These are phyloP conservation scores for Anthrax anthrax DNA, from an alignment of 2,888 invertebrate species.

Conservation along the genomic window DNA sequence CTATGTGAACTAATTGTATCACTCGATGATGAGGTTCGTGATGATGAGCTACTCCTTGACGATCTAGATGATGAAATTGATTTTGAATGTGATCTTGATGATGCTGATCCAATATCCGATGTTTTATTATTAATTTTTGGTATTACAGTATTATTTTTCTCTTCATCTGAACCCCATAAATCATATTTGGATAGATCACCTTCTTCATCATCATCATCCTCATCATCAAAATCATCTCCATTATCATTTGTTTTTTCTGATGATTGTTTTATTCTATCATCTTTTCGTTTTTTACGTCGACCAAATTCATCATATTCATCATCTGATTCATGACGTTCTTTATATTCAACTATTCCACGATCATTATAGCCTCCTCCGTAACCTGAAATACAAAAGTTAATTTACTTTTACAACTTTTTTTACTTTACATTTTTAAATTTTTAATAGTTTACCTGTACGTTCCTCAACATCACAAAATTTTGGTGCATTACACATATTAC, in stretches of 20 bases:
- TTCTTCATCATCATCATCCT: constrained; percentile 43
- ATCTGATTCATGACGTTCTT: constrained; percentile 74
- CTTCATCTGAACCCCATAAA: constrained; percentile 55
- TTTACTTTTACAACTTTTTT: no score
- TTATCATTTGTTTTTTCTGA: constrained; percentile 19
- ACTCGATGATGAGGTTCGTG: constrained; percentile 13
- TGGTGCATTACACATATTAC: constrained; percentile 98
- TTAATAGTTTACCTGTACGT: constrained; percentile 39
- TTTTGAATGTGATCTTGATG: constrained; percentile 4
- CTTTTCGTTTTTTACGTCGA: constrained; percentile 41
- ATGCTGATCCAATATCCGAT: constrained; percentile 7
- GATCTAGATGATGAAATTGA: constrained; percentile 17
- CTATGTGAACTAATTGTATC: neutral
- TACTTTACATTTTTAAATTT: neutral
- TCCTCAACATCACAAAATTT: constrained; percentile 89
- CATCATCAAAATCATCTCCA: constrained; percentile 33
- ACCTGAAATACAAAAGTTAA: constrained; percentile 28
- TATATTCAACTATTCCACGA: constrained; percentile 89
- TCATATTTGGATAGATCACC: constrained; percentile 68
- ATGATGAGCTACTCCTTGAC: constrained; percentile 13
- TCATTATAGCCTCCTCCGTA: constrained; percentile 92
- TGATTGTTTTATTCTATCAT: constrained; percentile 1
- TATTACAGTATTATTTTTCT: constrained; percentile 12
- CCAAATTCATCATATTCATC: constrained; percentile 95
- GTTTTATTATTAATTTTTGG: neutral